Evolutionary conservation across 2,888 invertebrate genomes (phyloP).

Genomic region (Drosophila peninsularis): DNA sequence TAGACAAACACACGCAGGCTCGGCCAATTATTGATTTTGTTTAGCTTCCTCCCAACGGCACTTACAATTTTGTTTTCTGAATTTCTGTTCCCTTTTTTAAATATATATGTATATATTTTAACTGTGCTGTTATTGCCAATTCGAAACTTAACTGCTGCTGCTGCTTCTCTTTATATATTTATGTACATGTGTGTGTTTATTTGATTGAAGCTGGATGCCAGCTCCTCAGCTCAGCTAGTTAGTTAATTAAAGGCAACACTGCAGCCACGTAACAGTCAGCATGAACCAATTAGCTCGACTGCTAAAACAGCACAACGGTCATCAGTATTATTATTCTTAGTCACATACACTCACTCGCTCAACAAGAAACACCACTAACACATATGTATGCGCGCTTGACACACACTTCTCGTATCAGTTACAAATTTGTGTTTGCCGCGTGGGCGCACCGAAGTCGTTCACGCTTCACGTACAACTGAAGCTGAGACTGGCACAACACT

Average conservation of each 20-base stretch:
- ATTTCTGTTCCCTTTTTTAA: conserved; percentile 9
- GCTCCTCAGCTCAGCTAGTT: conserved; percentile 19
- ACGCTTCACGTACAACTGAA: conserved; percentile 64
- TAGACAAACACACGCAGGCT: conserved; percentile 35
- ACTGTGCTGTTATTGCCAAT: conserved; percentile 41
- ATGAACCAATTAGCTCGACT: conserved; percentile 45
- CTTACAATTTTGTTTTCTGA: conserved; percentile 46
- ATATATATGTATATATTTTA: conserved; percentile 6
- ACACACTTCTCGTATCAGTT: conserved; percentile 46
- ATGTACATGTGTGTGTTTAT: conserved; percentile 10
- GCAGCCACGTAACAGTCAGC: conserved; percentile 44
- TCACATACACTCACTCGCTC: conserved; percentile 27
- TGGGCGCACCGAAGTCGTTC: conserved; percentile 60
- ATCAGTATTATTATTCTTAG: conserved; percentile 46
- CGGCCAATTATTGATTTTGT: conserved; percentile 76
- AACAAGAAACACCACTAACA: conserved; percentile 25
- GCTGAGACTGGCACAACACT: conserved; percentile 61
- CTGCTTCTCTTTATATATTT: conserved; percentile 9
- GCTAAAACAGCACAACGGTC: conserved; percentile 26
- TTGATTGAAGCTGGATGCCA: conserved; percentile 25
- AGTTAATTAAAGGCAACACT: conserved; percentile 34
- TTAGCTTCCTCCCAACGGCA: conserved; percentile 47
- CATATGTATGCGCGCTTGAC: conserved; percentile 35
- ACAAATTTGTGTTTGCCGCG: conserved; percentile 32
- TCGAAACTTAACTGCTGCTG: conserved; percentile 29